These are phyloP conservation scores for Emydocephalus ijimae DNA, from an alignment of 2,113 vertebrate genomes.

Conservation along the genomic window DNA sequence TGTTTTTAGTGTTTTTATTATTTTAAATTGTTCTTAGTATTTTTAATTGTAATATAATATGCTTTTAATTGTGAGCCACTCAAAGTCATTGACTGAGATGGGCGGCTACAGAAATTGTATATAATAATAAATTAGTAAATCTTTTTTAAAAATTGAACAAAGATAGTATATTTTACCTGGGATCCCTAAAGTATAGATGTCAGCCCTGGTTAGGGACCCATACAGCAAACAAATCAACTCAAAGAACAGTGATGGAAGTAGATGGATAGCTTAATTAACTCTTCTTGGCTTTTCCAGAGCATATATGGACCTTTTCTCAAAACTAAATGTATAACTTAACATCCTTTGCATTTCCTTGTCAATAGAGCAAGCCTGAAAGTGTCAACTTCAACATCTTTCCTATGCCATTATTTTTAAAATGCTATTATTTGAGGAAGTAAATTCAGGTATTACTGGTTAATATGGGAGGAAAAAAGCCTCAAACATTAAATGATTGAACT, in stretches of 20 bases:
- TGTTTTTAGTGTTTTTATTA: neutral
- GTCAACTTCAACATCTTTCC: neutral
- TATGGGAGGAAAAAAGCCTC: neutral
- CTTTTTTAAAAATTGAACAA: neutral
- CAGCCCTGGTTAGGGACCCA: neutral
- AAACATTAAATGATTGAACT: conserved; percentile 24
- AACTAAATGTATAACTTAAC: neutral
- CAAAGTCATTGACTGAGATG: neutral
- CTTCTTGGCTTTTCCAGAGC: neutral
- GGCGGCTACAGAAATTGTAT: neutral
- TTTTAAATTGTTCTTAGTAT: neutral
- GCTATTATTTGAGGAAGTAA: neutral
- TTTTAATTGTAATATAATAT: neutral
- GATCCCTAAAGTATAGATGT: neutral
- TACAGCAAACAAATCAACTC: neutral
- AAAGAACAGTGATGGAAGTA: neutral
- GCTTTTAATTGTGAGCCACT: neutral
- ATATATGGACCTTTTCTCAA: neutral
- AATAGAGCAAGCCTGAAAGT: neutral
- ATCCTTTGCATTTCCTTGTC: neutral
- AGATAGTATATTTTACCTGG: neutral
- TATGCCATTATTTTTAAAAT: neutral
- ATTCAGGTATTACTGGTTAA: conserved; percentile 9
- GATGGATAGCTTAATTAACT: neutral
- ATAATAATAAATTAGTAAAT: neutral